Evolutionary conservation across 2,113 vertebrate genomes (phyloP), one percentile per base, ranked within the genome.

Genomic region (Zosterops japonicus): DNA sequence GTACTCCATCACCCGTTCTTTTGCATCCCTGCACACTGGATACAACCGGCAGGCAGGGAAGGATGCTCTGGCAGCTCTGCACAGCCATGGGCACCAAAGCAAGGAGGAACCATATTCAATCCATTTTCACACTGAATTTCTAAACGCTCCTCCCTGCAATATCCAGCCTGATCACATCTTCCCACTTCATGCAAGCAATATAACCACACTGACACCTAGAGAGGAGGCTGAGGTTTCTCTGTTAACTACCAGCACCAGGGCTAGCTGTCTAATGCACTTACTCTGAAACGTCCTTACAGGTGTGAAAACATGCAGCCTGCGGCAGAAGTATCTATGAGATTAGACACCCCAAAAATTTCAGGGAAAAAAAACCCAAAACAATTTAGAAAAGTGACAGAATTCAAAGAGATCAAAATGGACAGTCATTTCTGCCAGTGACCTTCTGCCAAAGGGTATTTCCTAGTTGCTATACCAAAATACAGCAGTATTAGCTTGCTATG

Each of bases 321-420:
- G 13, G 22, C 31, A 77, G 46, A 78, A 83, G 10, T 29, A 53
- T 15, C 24, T 68, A 9, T 8, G 13, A 71, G 25, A 83, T 64
- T 33, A 64, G 31, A 61, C 28, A 65, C 9, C 8, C 2, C 6
- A 14, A 50, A 23, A 63, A 57, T 68, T 70, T 25, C 31, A 46
- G 23, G 7, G 8, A 1, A 0, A 0, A 6, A 7, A 19, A 11
- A n/a, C 11, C 11, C 39, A 31, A 20, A 14, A 2, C 12, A 35
- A 24, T 60, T 93, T 63, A 42, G 36, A 12, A 76, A 46, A 60
- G 12, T 9, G 11, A n/a, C 33, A 33, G n/a, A 12, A 10, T 53
- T 92, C 36, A 71, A 18, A 50, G 11, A 60, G 3, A 29, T 39
- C 23, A 50, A 75, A 88, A 70, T 5, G 12, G 47, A 46, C 69